phyloP scores from a whole-genome alignment of 37 sponge, comb jelly and placozoan genomes.

The Theonella swinhoei region DNA sequence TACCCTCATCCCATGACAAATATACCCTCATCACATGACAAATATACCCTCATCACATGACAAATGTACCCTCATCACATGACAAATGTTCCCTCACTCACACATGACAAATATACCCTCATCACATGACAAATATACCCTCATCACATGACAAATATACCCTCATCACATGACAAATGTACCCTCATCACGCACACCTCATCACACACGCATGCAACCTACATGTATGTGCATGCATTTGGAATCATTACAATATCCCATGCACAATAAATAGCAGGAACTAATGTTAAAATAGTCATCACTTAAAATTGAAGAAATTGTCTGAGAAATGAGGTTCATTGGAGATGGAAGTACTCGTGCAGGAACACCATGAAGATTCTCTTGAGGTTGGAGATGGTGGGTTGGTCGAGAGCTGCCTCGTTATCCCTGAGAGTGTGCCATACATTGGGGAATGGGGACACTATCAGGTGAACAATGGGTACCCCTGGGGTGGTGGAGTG shows the following conservation, averaged over 20 bases:
- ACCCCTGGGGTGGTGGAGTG: conserved; percentile 69
- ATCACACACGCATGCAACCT: no score
- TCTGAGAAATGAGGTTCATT: not conserved
- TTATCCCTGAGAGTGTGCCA: conserved; percentile 89
- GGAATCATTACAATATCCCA: not conserved
- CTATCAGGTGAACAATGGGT: conserved; percentile 83
- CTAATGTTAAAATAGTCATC: not conserved
- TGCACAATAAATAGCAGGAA: not conserved
- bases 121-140: no score
- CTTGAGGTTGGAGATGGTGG: conserved; percentile 75
- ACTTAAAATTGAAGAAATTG: no score
- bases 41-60: no score
- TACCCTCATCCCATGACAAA: no score
- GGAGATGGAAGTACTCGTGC: conserved; percentile 82
- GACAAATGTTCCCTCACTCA: no score
- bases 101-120: no score
- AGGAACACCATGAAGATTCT: conserved; percentile 85
- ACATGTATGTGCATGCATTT: no score
- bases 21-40: no score
- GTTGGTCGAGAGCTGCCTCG: conserved; percentile 62
- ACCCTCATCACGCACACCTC: no score
- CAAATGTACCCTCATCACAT: no score
- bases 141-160: not conserved
- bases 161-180: no score
- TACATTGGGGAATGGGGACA: conserved; percentile 82